These are phyloP conservation scores for Fregetta grallaria DNA, from an alignment of 2,113 vertebrate genomes.

Conservation along the genomic window DNA sequence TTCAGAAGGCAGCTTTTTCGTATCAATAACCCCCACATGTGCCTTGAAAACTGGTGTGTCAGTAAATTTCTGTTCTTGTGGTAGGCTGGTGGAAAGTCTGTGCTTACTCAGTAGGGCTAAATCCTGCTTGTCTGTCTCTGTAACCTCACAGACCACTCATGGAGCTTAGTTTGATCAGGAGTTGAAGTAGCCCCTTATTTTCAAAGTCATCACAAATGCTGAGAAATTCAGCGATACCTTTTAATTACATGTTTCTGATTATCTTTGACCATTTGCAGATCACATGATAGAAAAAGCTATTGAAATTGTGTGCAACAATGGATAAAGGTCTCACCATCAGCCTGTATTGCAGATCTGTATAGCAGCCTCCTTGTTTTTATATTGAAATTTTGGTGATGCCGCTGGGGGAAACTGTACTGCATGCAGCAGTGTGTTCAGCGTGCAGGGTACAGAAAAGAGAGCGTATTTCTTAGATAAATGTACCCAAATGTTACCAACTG, in stretches of 20 bases:
- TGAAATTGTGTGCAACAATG: not conserved
- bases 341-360: not conserved
- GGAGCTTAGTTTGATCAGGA: not conserved
- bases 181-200: not conserved
- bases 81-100: not conserved
- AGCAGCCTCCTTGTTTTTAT: not conserved
- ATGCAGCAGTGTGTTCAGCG: not conserved
- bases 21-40: not conserved
- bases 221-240: not conserved
- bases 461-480: not conserved
- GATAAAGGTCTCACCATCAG: not conserved
- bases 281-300: not conserved
- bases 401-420: not conserved
- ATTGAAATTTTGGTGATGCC: not conserved
- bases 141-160: not conserved
- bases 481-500: not conserved
- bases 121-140: not conserved
- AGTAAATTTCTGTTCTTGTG: not conserved
- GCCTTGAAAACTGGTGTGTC: not conserved
- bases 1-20: not conserved
- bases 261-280: not conserved
- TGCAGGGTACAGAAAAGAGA: not conserved
- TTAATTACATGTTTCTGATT: not conserved
- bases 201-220: not conserved
- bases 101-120: not conserved